Percentiles rank a stretch among this genome's conserved stretches.
Evolutionary conservation across 2,888 invertebrate species (phyloP).

Genomic region (Hecatera dysodea): DNA sequence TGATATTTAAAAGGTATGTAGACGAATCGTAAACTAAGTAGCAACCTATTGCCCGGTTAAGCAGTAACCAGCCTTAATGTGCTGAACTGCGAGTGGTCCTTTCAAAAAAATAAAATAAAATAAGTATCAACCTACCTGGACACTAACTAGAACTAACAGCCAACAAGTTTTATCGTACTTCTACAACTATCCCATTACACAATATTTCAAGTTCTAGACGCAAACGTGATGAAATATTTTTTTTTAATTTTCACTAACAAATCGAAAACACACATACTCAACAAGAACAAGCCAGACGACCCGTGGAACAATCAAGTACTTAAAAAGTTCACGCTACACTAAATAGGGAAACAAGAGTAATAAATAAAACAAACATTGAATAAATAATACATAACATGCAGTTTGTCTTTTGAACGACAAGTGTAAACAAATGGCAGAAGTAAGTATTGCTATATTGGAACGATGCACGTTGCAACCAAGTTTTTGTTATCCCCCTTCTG

Average conservation of each 20-base stretch:
- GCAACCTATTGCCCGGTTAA: too few species aligned
- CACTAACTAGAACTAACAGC: background rate
- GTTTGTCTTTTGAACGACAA: slow-evolving; percentile 66
- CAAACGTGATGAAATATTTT: background rate
- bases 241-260: background rate
- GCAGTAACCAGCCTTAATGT: too few species aligned
- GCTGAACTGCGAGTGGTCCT: too few species aligned
- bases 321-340: slow-evolving; percentile 61
- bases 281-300: slow-evolving; percentile 9
- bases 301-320: slow-evolving; percentile 13
- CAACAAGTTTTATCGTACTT: background rate
- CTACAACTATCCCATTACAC: background rate
- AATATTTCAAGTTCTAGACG: slow-evolving; percentile 16
- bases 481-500: slow-evolving; percentile 58
- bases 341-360: slow-evolving; percentile 39
- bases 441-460: slow-evolving; percentile 47
- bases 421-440: slow-evolving; percentile 65
- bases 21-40: background rate
- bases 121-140: background rate
- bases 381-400: slow-evolving; percentile 63
- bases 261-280: background rate
- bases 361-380: slow-evolving; percentile 63
- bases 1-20: too few species aligned
- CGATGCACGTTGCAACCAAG: slow-evolving; percentile 35
- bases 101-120: too few species aligned